A percentile compares a stretch with the other conserved stretches of the same genome.
Evolutionary conservation across 2,113 vertebrate genomes (phyloP).

Genomic region (Lota lota): DNA sequence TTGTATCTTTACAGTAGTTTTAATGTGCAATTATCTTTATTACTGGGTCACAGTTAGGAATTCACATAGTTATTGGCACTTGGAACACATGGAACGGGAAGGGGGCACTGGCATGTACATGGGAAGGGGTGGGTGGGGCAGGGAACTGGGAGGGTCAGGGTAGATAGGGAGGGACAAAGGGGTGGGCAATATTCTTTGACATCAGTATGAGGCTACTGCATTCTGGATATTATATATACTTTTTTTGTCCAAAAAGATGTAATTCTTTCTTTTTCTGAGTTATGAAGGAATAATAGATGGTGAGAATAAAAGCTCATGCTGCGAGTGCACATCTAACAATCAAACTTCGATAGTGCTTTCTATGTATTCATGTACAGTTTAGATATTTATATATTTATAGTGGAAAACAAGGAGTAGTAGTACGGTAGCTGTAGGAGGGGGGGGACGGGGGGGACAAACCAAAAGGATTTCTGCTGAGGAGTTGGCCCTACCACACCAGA

Average conservation of each 20-base stretch:
- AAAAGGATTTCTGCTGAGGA: constrained; percentile 23
- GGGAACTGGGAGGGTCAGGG: constrained; percentile 25
- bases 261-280: constrained; percentile 46
- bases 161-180: constrained; percentile 20
- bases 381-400: constrained; percentile 72
- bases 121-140: constrained; percentile 18
- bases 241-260: constrained; percentile 43
- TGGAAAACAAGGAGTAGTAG: constrained; percentile 34
- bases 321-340: constrained; percentile 78
- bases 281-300: constrained; percentile 59
- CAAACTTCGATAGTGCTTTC: constrained; percentile 76
- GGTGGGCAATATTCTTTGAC: constrained; percentile 52
- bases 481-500: constrained; percentile 61
- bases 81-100: constrained; percentile 70
- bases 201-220: constrained; percentile 67
- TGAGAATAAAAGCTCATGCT: constrained; percentile 77
- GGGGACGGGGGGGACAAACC: constrained; percentile 11
- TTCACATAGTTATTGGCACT: constrained; percentile 87
- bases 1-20: constrained; percentile 83
- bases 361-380: constrained; percentile 75
- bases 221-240: constrained; percentile 31
- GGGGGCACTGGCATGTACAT: constrained; percentile 73
- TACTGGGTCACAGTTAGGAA: constrained; percentile 79
- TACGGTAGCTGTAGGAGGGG: neutral
- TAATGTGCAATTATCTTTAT: constrained; percentile 87